Percentiles rank a stretch among this genome's conserved stretches.
Conservation (phyloP, 2,888 invertebrate species). For the Acronicta aceris region DNA sequence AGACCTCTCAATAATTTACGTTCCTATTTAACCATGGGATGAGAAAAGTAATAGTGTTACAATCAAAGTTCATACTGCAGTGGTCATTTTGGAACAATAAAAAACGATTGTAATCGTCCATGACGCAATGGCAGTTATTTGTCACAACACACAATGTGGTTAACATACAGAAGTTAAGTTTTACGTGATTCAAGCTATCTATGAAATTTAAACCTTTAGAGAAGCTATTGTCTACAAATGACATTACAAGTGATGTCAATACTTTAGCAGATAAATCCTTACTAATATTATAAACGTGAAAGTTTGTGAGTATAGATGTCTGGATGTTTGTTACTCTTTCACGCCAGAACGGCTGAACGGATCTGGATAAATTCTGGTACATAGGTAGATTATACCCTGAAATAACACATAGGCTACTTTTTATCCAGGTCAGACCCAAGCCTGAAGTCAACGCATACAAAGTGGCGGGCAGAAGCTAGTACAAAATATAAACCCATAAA, state of each 20-base stretch:
- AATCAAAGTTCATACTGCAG: conserved; percentile 43
- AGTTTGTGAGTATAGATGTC: no score
- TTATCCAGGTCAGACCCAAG: no score
- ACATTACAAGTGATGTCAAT: background rate
- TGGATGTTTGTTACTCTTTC: no score
- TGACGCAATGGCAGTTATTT: conserved; percentile 43
- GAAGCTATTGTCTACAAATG: no score
- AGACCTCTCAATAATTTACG: conserved; percentile 33
- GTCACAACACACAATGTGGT: conserved; percentile 24
- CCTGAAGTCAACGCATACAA: no score
- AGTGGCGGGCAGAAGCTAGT: no score
- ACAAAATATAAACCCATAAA: background rate
- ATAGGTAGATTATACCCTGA: no score
- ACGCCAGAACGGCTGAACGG: no score
- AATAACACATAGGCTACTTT: no score
- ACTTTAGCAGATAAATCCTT: background rate
- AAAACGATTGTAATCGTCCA: conserved; percentile 24
- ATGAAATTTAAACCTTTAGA: no score
- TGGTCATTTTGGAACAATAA: conserved; percentile 43
- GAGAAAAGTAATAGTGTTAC: conserved; percentile 33
- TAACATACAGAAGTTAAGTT: conserved; percentile 12
- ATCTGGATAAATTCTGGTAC: no score
- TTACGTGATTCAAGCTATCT: background rate
- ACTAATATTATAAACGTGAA: no score
- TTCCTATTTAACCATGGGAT: conserved; percentile 21